Evolutionary conservation across 30 jellyfish, hydroid and myxozoan species (phyloP).

Genomic region (Aurelia sp.): DNA sequence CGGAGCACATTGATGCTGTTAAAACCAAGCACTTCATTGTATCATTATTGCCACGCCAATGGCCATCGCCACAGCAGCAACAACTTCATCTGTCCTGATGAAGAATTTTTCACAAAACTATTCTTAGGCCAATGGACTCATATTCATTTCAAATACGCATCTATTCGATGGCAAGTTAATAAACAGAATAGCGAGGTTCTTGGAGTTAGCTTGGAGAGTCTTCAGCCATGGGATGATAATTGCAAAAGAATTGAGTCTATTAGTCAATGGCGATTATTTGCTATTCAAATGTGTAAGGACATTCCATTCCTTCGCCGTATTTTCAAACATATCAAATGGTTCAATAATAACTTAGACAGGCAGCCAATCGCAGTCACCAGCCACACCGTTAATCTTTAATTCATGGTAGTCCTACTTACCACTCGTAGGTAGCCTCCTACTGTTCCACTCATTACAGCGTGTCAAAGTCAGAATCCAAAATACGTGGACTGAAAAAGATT

Average conservation of each 20-base stretch:
- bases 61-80: background rate
- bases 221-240: slow-evolving; percentile 54
- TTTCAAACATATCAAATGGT: slow-evolving; percentile 27
- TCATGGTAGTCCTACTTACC: too few species aligned
- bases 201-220: slow-evolving; percentile 47
- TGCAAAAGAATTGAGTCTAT: slow-evolving; percentile 24
- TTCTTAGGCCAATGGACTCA: slow-evolving; percentile 66
- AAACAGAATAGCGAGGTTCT: background rate
- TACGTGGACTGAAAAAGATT: too few species aligned
- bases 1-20: slow-evolving; percentile 54
- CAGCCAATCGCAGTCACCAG: too few species aligned
- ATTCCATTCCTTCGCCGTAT: slow-evolving; percentile 3
- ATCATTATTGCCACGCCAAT: slow-evolving; percentile 23
- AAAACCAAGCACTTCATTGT: slow-evolving; percentile 33
- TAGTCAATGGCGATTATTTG: slow-evolving; percentile 43
- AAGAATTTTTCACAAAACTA: slow-evolving; percentile 33
- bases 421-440: too few species aligned
- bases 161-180: slow-evolving; percentile 65
- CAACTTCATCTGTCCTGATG: slow-evolving; percentile 64
- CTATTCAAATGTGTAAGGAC: slow-evolving; percentile 37
- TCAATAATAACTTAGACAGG: background rate
- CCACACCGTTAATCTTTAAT: too few species aligned
- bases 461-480: too few species aligned
- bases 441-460: too few species aligned
- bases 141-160: slow-evolving; percentile 58